Base-by-base conservation (phyloP, 2,888 invertebrate species). In the Microctonus brassicae region DNA sequence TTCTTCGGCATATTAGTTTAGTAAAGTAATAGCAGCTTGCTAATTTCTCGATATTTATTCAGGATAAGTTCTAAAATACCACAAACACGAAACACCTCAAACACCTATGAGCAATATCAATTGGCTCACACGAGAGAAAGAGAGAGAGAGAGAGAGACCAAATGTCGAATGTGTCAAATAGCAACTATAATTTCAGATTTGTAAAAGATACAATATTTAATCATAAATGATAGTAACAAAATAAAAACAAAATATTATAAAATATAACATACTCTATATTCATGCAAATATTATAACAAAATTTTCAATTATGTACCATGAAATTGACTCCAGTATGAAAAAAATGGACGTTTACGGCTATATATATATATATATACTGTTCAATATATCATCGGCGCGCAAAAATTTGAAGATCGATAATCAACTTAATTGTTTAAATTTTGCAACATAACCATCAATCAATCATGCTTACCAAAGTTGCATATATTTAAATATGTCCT, bases 1-100 rank as follows among this genome's bases (percentile, higher is more conserved):
- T 91, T 91, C 84, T 91, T 91, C 86, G 91, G 91, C 91, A 90
- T 91, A 76, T 77, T 87, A 79, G 76, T 73, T 75, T 70, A 74
- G 62, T 66, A 53, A 34, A 13, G 24, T 22, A 11, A 22, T 17
- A 53, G 2, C n/a, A 65, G 13, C 13, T 65, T 20, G 26, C 13
- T 39, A 75, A 68, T 73, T 62, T 22, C 72, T 57, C 61, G 70
- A 62, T 53, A 65, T 73, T 70, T 42, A 34, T n/a, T n/a, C n/a
- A n/a, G n/a, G n/a, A n/a, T 39, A 39, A 53, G 33, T 63, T 36
- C 58, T 70, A 73, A 73, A 69, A 75, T 70, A 73, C 9, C 68
- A 71, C 42, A 70, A 73, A 64, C 65, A 74, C 68, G 34, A 70
- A 73, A 64, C 65, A 74, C 68, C 60, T 64, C n/a, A 70, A 73